phyloP scores from a whole-genome alignment of 2,888 invertebrate genomes.

The Scaptodrosophila latifasciaeformis region DNA sequence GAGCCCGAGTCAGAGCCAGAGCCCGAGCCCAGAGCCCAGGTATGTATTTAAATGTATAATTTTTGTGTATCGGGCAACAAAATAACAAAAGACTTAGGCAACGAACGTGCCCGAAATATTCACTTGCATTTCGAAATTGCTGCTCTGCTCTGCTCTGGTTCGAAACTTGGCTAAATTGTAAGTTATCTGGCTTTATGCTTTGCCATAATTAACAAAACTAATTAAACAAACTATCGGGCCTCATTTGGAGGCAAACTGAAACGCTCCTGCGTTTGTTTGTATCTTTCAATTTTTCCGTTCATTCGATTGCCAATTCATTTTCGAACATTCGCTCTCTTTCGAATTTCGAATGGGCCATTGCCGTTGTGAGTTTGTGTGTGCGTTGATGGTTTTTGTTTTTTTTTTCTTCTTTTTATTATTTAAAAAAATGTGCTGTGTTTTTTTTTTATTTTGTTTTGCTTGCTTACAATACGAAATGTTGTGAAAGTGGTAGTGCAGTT shows the following conservation, averaged over 20 bases:
- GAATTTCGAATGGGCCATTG: conserved; percentile 45
- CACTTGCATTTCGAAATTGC: conserved; percentile 11
- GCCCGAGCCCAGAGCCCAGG: conserved; percentile 30
- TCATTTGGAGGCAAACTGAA: conserved; percentile 19
- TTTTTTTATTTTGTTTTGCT: conserved; percentile 5
- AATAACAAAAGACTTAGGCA: conserved; percentile 3
- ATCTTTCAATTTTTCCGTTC: conserved; percentile 44
- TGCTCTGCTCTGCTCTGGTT: too few species aligned
- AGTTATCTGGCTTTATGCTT: not conserved
- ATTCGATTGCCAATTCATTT: conserved; percentile 58
- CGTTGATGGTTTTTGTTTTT: too few species aligned
- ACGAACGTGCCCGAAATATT: not conserved
- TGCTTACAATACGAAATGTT: conserved; percentile 37
- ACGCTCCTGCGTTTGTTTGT: conserved; percentile 43
- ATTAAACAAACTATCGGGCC: not conserved
- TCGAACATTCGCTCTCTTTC: conserved; percentile 47
- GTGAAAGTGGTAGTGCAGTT: conserved; percentile 66
- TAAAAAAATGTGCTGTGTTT: conserved; percentile 15
- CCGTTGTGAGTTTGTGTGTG: too few species aligned
- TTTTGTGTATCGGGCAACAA: conserved; percentile 7
- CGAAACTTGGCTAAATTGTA: conserved; percentile 24
- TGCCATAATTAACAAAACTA: not conserved
- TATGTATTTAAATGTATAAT: conserved; percentile 33
- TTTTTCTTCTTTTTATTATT: too few species aligned
- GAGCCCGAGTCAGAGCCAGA: not conserved